Evolutionary conservation across 2,888 invertebrate species (phyloP).

Genomic region (Lacanobia oleracea): DNA sequence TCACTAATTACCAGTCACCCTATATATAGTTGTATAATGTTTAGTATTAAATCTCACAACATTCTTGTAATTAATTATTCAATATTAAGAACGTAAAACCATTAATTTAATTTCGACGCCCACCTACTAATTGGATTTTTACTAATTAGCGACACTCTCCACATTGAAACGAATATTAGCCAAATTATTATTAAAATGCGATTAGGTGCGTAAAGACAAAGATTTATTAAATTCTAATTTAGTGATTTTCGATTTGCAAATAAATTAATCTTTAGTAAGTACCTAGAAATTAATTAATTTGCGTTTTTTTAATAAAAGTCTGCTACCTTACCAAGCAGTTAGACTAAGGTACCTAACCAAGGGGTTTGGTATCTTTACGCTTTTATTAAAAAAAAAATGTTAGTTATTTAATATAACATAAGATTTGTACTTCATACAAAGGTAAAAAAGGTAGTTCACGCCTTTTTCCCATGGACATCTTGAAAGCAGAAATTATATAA

Average conservation of each 20-base stretch:
- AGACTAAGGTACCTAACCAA: background rate
- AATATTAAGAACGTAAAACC: constrained; percentile 15
- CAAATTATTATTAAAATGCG: constrained; percentile 26
- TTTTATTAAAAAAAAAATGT: no score
- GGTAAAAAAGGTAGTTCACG: background rate
- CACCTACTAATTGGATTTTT: constrained; percentile 47
- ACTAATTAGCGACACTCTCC: constrained; percentile 34
- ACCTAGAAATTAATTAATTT: no score
- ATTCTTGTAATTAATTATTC: background rate
- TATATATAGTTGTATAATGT: no score
- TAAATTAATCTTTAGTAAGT: constrained; percentile 9
- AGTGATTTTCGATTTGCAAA: constrained; percentile 20
- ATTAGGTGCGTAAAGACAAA: background rate
- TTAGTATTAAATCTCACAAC: background rate
- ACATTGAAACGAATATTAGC: constrained; percentile 16
- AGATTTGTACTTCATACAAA: background rate
- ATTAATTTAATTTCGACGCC: constrained; percentile 7
- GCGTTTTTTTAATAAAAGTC: no score
- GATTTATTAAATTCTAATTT: constrained; percentile 18
- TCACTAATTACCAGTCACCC: no score
- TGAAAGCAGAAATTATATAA: no score
- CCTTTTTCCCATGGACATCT: background rate
- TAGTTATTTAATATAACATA: background rate
- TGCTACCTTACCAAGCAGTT: no score
- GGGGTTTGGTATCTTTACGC: no score